A percentile compares a stretch with the other conserved stretches of the same genome.
These are phyloP conservation scores for Excalfactoria chinensis DNA, from an alignment of 2,113 vertebrate species.

Conservation along the genomic window DNA sequence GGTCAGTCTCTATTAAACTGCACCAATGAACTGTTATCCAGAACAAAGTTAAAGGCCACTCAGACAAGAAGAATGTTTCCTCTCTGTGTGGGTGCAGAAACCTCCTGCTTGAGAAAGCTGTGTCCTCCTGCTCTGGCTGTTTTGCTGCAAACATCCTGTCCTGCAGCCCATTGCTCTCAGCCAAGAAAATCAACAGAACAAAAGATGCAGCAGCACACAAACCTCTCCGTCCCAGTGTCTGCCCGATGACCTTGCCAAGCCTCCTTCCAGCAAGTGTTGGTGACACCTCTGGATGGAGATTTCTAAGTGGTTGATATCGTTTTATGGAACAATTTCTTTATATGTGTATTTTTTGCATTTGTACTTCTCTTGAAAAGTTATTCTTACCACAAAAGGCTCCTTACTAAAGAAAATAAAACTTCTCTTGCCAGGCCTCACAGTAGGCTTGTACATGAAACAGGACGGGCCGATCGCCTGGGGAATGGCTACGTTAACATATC, in stretches of 20 bases:
- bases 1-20: neutral
- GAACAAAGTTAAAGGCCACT: neutral
- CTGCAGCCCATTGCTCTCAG: neutral
- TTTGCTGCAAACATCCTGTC: neutral
- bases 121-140: neutral
- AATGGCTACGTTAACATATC: neutral
- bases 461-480: neutral
- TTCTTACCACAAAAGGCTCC: neutral
- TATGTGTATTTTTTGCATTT: neutral
- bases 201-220: accelerated
- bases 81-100: neutral
- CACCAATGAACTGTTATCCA: neutral
- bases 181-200: neutral
- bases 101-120: neutral
- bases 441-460: accelerated
- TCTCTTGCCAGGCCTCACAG: neutral
- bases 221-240: accelerated
- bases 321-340: neutral
- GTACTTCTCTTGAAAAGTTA: neutral
- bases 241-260: neutral
- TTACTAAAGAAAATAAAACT: neutral
- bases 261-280: accelerated
- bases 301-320: neutral
- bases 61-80: neutral
- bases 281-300: accelerated